Evolutionary conservation across 2,888 invertebrate genomes (phyloP), one percentile per base, ranked within the genome.

Genomic region (Drosophila suboccidentalis): DNA sequence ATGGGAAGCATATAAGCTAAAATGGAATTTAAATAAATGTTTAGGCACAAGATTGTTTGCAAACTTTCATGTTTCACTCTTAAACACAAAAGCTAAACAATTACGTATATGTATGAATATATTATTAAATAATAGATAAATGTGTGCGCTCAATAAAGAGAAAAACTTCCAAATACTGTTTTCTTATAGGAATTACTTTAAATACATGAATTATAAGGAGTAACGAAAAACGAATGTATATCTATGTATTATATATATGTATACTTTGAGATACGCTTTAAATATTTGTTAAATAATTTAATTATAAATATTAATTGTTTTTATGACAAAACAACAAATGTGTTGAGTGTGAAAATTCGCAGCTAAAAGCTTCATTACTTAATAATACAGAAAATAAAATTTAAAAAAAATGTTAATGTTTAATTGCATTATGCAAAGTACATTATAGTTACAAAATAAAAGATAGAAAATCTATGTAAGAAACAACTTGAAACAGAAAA

Each of bases 191-290:
- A 55, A 79, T 81, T 78, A 75, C 57, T 75, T 74, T 77, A 73
- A 77, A 63, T 61, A 71, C 53, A 72, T 87, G 64, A 63, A 51
- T 57, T 34, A 59, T 19, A 19, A 65, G 58, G 49, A 46, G 51
- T 50, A 17, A 19, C 26, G 38, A 22, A 62, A 62, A 44, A n/a
- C 13, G 38, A 53, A 38, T 55, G 41, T 53, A 17, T 36, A 67
- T 66, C 46, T 77, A 75, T 80, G 36, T 61, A 51, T 53, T 44
- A 51, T 53, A 61, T 62, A 46, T 75, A 76, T 83, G 76, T 79
- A 80, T 82, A 82, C 53, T 82, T 85, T 80, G 57, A 67, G 68
- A 78, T 72, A 75, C 79, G 82, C 87, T 85, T 81, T 78, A 73
- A 69, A 73, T 71, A 79, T 85, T 81, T 79, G 84, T 80, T 82